Percentiles rank a stretch among this genome's conserved stretches.
These are phyloP conservation scores for Telmatherina bonti DNA, from an alignment of 2,797 vertebrate species.

Conservation along the genomic window DNA sequence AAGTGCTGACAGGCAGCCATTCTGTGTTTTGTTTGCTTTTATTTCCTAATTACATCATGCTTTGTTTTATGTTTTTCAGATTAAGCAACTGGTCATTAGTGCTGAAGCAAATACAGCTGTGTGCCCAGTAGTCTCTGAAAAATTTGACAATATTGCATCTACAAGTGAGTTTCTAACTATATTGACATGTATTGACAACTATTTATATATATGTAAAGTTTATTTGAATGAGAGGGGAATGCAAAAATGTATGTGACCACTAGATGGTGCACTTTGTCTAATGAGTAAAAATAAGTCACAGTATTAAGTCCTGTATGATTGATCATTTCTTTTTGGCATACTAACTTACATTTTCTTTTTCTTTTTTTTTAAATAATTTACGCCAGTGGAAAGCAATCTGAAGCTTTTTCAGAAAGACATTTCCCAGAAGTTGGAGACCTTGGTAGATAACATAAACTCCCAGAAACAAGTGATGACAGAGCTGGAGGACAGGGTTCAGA, in stretches of 20 bases:
- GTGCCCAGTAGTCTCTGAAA: conserved; percentile 71
- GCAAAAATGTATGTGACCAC: conserved; percentile 1
- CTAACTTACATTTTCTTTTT: conserved; percentile 12
- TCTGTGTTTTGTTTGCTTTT: background rate
- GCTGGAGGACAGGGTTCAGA: conserved; percentile 71
- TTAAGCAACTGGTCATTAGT: conserved; percentile 69
- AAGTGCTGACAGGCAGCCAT: conserved; percentile 68
- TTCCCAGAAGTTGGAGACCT: conserved; percentile 70
- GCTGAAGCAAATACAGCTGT: conserved; percentile 72
- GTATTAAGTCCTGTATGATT: background rate
- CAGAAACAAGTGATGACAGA: conserved; percentile 69
- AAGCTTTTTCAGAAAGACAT: conserved; percentile 68
- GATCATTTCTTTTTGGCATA: background rate
- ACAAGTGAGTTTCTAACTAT: conserved; percentile 70
- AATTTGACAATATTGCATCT: conserved; percentile 69
- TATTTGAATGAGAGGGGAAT: too few relatives aligned
- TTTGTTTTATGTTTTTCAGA: conserved; percentile 64
- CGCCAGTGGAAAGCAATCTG: conserved; percentile 76
- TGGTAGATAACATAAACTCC: conserved; percentile 67
- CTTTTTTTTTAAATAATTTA: too few relatives aligned
- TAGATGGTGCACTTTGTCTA: conserved; percentile 66
- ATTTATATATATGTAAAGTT: too few relatives aligned
- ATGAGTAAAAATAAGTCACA: background rate
- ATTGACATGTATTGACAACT: background rate
- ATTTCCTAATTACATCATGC: background rate